A percentile compares a stretch with the other conserved stretches of the same genome.
Conservation (phyloP, 2,888 invertebrate species). For the Stictocephala bisonia region DNA sequence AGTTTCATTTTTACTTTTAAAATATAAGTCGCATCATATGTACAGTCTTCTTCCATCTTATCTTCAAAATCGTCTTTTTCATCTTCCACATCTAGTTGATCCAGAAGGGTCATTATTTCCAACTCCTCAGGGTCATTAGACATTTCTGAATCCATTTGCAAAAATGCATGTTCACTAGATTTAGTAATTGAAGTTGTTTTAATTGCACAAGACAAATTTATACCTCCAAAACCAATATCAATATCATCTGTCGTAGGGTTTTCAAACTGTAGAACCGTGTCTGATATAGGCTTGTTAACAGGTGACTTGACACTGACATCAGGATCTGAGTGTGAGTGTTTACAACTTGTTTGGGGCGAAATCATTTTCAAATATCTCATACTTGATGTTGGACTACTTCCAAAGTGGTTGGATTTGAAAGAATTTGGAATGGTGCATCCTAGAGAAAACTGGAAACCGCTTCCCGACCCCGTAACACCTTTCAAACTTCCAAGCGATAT, state of each 20-base stretch:
- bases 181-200: not conserved
- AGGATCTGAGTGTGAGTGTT: not conserved
- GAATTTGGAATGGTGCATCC: slow-evolving; percentile 17
- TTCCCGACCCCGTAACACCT: not conserved
- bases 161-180: not conserved
- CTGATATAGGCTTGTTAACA: not conserved
- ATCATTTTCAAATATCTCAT: not conserved
- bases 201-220: slow-evolving; percentile 22
- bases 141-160: not conserved
- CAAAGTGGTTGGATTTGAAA: not conserved
- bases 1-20: slow-evolving; percentile 51
- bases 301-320: not conserved
- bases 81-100: not conserved
- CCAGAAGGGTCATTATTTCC: not conserved
- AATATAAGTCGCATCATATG: slow-evolving; percentile 45
- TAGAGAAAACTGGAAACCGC: not conserved
- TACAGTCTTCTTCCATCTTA: slow-evolving; percentile 27
- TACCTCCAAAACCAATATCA: not conserved
- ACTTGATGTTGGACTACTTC: not conserved
- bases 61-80: not conserved
- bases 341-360: not conserved
- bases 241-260: not conserved
- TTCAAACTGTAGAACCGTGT: not conserved
- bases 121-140: not conserved
- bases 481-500: slow-evolving; percentile 3